Evolutionary conservation across 2,888 invertebrate genomes (phyloP).

Genomic region (Drosophila pseudotalamancana): DNA sequence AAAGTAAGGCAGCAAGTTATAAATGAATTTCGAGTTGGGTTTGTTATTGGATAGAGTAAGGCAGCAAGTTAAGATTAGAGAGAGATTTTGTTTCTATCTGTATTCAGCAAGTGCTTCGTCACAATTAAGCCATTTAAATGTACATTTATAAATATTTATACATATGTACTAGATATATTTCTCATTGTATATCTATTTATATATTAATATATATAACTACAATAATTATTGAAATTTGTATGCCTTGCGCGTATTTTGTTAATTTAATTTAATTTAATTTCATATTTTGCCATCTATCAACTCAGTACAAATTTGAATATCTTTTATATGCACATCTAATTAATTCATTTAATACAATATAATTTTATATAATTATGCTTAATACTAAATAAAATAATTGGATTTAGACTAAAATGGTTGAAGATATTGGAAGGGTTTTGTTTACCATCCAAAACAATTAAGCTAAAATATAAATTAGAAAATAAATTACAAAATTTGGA

Average conservation of each 20-base stretch:
- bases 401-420: slow-evolving; percentile 5
- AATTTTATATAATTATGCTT: slow-evolving; percentile 9
- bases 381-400: slow-evolving; percentile 25
- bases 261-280: slow-evolving; percentile 12
- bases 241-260: slow-evolving; percentile 38
- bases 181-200: slow-evolving; percentile 63
- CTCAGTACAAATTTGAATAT: slow-evolving; percentile 59
- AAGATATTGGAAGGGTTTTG: slow-evolving; percentile 17
- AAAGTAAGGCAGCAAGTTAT: slow-evolving; percentile 75
- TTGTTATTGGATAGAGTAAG: slow-evolving; percentile 59
- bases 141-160: slow-evolving; percentile 67
- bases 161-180: slow-evolving; percentile 56
- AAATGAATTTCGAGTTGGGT: slow-evolving; percentile 57
- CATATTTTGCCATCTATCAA: slow-evolving; percentile 36
- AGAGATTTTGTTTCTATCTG: slow-evolving; percentile 36
- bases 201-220: too few species aligned
- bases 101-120: slow-evolving; percentile 76
- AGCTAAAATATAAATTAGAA: neutral
- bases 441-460: too few species aligned
- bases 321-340: slow-evolving; percentile 38
- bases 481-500: too few species aligned
- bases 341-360: slow-evolving; percentile 12
- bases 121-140: slow-evolving; percentile 69
- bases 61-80: slow-evolving; percentile 73
- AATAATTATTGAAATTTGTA: slow-evolving; percentile 57